Evolutionary conservation across 64 coral and sea anemone species (phyloP), one percentile per base, ranked within the genome.

Genomic region (Stichodactyla helianthus): DNA sequence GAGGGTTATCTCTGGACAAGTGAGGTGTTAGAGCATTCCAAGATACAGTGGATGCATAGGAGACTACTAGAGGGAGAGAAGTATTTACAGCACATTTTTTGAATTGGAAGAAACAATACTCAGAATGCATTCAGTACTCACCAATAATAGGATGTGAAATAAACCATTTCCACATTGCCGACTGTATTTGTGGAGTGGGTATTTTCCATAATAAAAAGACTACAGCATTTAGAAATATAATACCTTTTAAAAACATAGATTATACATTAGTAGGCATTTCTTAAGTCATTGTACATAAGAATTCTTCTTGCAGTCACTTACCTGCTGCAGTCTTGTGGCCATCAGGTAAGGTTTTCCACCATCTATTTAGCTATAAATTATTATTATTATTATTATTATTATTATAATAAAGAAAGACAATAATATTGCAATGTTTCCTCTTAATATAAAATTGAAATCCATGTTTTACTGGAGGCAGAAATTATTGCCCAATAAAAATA

Each of bases 291-390:
- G 35, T 2, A 44, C 4, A 2, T 3, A 44, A 44, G 35, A 3
- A 44, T 44, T 44, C 2, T 44, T 31, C 35, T 44, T 44, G 35
- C 2, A 44, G 35, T 44, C 35, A 58, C 59, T 55, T 82, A 92
- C 90, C 90, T 58, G 84, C 65, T 35, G 90, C 94, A 82, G 94
- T 95, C 84, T 95, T 95, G 65, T 64, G 87, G 50, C 90, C 94
- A 65, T 83, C 94, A 79, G 87, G 77, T 18, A 95, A 86, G n/a
- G 90, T 91, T 83, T 92, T 95, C 94, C 94, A 95, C 94, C 94
- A 95, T 78, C 62, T 92, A 52, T 95, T 95, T 8, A 95, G 53
- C 94, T 95, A 53, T 35, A n/a, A n/a, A n/a, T n/a, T n/a, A n/a
- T n/a, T n/a, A n/a, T n/a, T n/a, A n/a, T n/a, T n/a, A n/a, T n/a